A percentile compares a stretch with the other conserved stretches of the same genome.
These are phyloP conservation scores for Oophaga sylvatica DNA, from an alignment of 2,797 vertebrate genomes.

Conservation along the genomic window DNA sequence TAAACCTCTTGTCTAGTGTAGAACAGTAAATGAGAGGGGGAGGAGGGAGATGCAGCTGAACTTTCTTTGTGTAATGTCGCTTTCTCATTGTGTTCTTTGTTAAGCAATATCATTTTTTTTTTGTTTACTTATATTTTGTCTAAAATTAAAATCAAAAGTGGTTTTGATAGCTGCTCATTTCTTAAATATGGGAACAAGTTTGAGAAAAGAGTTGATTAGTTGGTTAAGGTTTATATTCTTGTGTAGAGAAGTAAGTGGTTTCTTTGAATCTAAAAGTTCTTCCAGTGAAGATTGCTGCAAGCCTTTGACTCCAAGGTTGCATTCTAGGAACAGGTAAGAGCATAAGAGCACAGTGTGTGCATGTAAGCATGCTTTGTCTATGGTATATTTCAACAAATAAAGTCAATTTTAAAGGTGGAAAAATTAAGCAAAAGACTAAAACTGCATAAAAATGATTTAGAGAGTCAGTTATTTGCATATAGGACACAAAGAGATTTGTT, in stretches of 20 bases:
- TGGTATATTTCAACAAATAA: constrained; percentile 46
- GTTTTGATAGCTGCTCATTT: background rate
- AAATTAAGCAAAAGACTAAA: background rate
- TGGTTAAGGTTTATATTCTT: background rate
- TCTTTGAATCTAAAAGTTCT: constrained; percentile 57
- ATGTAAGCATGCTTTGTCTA: constrained; percentile 53
- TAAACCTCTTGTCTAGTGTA: background rate
- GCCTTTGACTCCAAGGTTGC: background rate
- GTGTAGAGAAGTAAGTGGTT: constrained; percentile 35
- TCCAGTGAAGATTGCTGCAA: constrained; percentile 42
- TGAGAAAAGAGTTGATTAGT: background rate
- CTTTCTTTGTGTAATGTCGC: background rate
- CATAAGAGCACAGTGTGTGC: constrained; percentile 49
- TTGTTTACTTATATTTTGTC: too few species aligned
- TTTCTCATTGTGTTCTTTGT: background rate
- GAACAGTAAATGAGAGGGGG: too few species aligned
- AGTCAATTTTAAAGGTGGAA: background rate
- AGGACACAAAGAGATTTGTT: background rate
- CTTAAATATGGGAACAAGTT: background rate
- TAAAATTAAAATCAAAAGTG: background rate
- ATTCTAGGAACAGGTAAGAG: constrained; percentile 55
- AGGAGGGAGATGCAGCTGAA: background rate
- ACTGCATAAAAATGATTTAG: background rate
- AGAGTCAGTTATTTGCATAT: background rate
- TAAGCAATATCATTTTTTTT: too few species aligned